Evolutionary conservation across 2,113 vertebrate genomes (phyloP).

Genomic region (Perca schrenkii): DNA sequence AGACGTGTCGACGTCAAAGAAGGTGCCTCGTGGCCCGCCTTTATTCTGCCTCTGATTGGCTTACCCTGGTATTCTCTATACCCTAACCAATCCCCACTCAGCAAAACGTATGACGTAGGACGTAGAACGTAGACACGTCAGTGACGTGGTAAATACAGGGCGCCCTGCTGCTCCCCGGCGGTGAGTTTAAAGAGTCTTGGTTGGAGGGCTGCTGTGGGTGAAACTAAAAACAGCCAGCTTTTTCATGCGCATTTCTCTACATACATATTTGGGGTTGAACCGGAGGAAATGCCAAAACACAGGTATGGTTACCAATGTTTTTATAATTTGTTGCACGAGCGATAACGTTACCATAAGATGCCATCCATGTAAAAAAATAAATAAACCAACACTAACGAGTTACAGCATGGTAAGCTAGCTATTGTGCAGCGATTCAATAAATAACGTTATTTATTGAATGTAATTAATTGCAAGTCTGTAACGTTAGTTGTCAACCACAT

Average conservation of each 20-base stretch:
- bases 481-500: accelerated
- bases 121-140: background rate
- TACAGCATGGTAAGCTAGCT: too few species aligned
- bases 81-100: too few species aligned
- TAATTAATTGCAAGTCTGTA: background rate
- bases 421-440: background rate
- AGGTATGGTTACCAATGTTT: conserved; percentile 54
- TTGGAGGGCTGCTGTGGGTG: background rate
- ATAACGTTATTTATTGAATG: too few species aligned
- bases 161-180: conserved; percentile 30
- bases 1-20: too few species aligned
- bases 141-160: background rate
- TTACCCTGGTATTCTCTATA: too few species aligned
- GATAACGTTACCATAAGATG: accelerated
- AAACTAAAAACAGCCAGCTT: background rate
- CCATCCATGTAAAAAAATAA: background rate
- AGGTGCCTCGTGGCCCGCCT: too few species aligned
- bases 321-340: background rate
- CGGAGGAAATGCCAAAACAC: conserved; percentile 58
- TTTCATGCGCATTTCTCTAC: too few species aligned
- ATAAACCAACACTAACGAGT: background rate
- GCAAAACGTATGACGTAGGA: background rate
- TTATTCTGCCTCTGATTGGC: too few species aligned
- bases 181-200: conserved; percentile 63
- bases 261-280: background rate